Evolutionary conservation across 2,888 invertebrate genomes (phyloP), one percentile per base, ranked within the genome.

Genomic region (Ornithoptera priamus): DNA sequence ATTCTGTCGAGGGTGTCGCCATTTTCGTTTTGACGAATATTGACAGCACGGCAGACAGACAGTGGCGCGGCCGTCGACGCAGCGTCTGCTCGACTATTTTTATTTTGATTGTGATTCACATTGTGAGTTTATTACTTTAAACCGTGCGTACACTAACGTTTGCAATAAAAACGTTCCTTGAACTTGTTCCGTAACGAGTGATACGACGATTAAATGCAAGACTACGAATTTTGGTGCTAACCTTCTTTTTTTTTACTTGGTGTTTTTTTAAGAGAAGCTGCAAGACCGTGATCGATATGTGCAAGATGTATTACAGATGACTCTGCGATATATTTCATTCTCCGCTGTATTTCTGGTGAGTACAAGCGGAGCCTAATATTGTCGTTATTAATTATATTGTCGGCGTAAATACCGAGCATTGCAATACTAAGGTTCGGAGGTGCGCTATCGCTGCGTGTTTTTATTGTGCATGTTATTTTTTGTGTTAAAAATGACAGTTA

Each of bases 1-100:
- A 88, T 89, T 90, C 90, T 85, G 90, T 90, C 90, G 92, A 91
- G 91, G 94, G 94, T 94, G 94, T 94, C 94, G 94, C 94, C 94
- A 94, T 94, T 94, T 94, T 94, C 94, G 85, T 91, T 93, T 94
- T 94, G 94, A 94, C 94, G 94, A 94, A 94, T 94, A 94, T 94
- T 94, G 94, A 94, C 94, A 94, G 94, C 94, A 79, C 85, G 86
- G 89, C 91, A 92, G 92, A 91, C 91, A 92, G 91, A 91, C 91
- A 90, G 91, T 85, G 87, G 88, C 89, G 90, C 90, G 90, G 87
- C 80, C 85, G 88, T 87, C 88, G 92, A 91, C 90, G 85, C 86
- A 87, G 88, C 90, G 90, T 92, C 91, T 91, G 83, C 85, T 80
- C 80, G 81, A 87, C 84, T 90, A 91, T 92, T 92, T 92, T 92